Conservation (phyloP, 2,797 vertebrate genomes). For the Liasis olivaceus region DNA sequence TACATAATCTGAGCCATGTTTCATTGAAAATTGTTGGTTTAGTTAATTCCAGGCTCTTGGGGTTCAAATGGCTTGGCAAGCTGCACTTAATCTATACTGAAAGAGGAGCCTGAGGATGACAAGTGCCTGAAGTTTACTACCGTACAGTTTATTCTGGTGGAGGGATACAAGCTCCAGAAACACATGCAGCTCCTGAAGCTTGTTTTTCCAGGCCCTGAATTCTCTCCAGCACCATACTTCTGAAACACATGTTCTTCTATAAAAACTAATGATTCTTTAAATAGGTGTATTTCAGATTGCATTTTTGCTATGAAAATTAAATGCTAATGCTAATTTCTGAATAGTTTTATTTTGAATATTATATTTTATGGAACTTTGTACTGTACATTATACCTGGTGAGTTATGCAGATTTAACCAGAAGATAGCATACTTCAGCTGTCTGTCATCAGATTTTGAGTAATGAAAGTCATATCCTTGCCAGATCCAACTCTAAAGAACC, state of each 20-base stretch:
- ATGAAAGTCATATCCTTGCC: background rate
- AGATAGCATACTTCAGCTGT: background rate
- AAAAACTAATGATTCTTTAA: background rate
- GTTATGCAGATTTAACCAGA: background rate
- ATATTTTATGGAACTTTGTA: background rate
- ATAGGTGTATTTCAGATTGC: background rate
- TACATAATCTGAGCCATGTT: background rate
- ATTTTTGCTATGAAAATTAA: background rate
- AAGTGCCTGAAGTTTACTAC: background rate
- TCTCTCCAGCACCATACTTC: too few relatives aligned
- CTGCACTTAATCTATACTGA: background rate
- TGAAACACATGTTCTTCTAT: background rate
- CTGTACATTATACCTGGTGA: background rate
- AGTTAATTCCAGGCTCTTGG: background rate
- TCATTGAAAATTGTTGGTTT: background rate
- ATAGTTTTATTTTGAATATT: background rate
- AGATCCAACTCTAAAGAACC: constrained; percentile 94
- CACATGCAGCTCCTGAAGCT: too few relatives aligned
- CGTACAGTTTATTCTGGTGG: too few relatives aligned
- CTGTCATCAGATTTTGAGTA: background rate
- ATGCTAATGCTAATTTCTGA: background rate
- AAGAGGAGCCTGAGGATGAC: background rate
- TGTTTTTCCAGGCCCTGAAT: too few relatives aligned
- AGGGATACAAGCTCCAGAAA: too few relatives aligned
- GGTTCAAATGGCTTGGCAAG: background rate